Conservation (phyloP, 2,888 invertebrate genomes). For the Microctonus aethiopoides region DNA sequence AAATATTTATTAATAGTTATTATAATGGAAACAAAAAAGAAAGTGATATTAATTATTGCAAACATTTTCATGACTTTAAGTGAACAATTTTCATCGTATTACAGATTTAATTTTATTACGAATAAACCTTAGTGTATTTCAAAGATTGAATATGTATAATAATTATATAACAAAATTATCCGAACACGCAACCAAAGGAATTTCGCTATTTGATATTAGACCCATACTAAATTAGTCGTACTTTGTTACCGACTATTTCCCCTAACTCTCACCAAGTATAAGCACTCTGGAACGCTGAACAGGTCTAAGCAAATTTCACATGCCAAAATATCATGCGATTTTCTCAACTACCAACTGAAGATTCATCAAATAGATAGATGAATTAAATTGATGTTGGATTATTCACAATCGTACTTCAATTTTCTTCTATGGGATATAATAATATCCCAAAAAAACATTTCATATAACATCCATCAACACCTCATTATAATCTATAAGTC, state of each 20-base stretch:
- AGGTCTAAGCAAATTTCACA: conserved; percentile 6
- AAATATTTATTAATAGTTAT: neutral
- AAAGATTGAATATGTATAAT: too few relatives aligned
- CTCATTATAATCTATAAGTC: neutral
- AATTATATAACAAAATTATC: neutral
- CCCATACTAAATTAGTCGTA: neutral
- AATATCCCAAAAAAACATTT: too few relatives aligned
- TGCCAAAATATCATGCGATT: conserved; percentile 12
- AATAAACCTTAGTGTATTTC: too few relatives aligned
- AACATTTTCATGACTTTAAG: too few relatives aligned
- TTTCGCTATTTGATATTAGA: neutral
- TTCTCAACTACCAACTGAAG: neutral
- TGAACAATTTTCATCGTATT: conserved; percentile 4
- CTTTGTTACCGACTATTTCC: neutral
- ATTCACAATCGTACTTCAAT: too few relatives aligned
- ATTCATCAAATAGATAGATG: neutral
- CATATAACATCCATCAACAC: neutral
- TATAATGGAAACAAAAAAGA: too few relatives aligned
- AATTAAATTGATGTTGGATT: too few relatives aligned
- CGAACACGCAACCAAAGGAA: neutral
- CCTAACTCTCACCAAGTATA: neutral
- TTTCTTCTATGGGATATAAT: too few relatives aligned
- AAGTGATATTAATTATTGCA: too few relatives aligned
- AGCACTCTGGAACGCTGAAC: neutral
- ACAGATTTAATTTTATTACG: too few relatives aligned